Base-by-base conservation (phyloP, 1,140 invertebrate species). In the Ostrea denselamellosa region DNA sequence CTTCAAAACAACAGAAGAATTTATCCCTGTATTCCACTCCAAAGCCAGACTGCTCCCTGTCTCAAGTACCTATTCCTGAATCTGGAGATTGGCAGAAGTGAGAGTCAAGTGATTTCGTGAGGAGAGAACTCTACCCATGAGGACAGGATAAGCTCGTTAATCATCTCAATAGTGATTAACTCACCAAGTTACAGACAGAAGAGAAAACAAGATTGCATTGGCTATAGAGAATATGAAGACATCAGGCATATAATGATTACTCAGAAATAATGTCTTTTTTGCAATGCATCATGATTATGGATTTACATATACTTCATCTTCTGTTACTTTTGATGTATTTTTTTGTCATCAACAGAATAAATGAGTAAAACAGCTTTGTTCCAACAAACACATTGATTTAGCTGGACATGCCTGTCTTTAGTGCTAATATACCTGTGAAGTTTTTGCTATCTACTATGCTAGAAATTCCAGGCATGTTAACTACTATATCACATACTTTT, bases 121-220 rank as follows among this genome's bases (percentile, higher is more conserved):
- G 56, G 10, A 17, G 68, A 34, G 25, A 77, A 77, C 68, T 14
- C 25, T 25, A 77, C 22, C 68, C 12, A 14, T n/a, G 22, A 34
- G 68, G 68, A 28, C 28, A 77, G 68, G 12, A 62, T 8, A 44
- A 12, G 28, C 68, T 77, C 68, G 68, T 77, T 77, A 77, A 77
- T 77, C 68, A 77, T 44, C 68, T 28, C 68, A 77, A 44, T 44
- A 25, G 68, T 14, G 68, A 77, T 77, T 25, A 77, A 12, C 28
- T 77, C 68, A 77, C 68, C 68, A 77, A 77, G 58, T 62, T 62
- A 62, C 58, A 77, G 68, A 12, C 68, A 34, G 56, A 62, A 62
- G 56, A 17, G 14, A 62, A 19, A 62, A 62, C 17, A 62, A 62
- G 56, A 44, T 44, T 44, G 34, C 19, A 77, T 25, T 12, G 68